Conservation (phyloP, 2,888 invertebrate species). For the Lordiphosa fenestrarum region DNA sequence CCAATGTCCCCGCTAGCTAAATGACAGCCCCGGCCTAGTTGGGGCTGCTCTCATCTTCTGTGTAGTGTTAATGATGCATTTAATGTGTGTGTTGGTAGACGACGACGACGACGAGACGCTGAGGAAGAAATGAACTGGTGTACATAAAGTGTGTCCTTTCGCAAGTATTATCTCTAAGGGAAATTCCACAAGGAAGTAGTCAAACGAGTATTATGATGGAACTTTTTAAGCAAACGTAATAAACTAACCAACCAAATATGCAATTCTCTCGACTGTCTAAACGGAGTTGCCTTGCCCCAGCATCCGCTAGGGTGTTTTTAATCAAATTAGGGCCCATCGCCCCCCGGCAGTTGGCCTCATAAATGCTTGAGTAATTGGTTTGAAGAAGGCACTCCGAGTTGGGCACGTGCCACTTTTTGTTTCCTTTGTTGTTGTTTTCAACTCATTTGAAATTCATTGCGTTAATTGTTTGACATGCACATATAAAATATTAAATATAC, state of each 20-base stretch:
- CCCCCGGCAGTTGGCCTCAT: no score
- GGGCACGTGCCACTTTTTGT: conserved; percentile 8
- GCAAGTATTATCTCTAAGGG: conserved; percentile 66
- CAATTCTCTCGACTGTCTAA: no score
- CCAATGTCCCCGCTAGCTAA: conserved; percentile 28
- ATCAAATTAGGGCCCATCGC: no score
- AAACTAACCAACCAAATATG: background rate
- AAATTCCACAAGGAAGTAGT: conserved; percentile 19
- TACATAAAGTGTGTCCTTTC: conserved; percentile 65
- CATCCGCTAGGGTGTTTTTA: no score
- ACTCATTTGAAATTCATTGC: conserved; percentile 43
- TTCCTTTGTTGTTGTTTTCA: conserved; percentile 24
- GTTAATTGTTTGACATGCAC: conserved; percentile 33
- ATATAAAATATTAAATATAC: conserved; percentile 11
- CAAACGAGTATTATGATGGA: conserved; percentile 51
- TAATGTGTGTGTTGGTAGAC: conserved; percentile 49
- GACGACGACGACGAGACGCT: conserved; percentile 1
- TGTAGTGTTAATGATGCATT: conserved; percentile 53
- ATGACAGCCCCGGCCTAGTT: conserved; percentile 61
- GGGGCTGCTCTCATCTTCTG: conserved; percentile 58
- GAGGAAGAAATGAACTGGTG: conserved; percentile 51
- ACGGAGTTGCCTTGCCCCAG: no score
- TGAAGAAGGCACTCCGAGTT: conserved; percentile 2
- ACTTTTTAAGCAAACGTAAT: conserved; percentile 42
- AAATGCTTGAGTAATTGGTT: no score